A percentile compares a stretch with the other conserved stretches of the same genome.
Evolutionary conservation across 1,140 invertebrate species (phyloP).

Genomic region (Aricia agestis): DNA sequence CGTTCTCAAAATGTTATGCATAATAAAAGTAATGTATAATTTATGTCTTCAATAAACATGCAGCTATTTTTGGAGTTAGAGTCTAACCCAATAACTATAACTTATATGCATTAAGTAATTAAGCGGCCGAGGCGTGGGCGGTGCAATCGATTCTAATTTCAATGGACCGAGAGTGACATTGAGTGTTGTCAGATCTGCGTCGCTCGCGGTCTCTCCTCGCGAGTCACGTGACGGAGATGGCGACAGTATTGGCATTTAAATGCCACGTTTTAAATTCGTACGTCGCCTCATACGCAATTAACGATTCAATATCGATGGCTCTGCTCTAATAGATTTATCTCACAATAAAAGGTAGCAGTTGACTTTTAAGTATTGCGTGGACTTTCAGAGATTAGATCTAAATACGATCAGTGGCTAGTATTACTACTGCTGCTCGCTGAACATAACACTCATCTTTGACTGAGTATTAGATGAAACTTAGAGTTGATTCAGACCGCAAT

Average conservation of each 20-base stretch:
- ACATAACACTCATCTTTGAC: too few relatives aligned
- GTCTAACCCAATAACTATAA: not conserved
- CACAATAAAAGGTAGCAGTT: not conserved
- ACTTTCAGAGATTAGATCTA: not conserved
- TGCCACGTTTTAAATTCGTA: slow-evolving; percentile 72
- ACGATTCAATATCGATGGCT: slow-evolving; percentile 67
- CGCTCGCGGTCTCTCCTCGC: slow-evolving; percentile 60
- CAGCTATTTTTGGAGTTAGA: not conserved
- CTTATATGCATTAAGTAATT: not conserved
- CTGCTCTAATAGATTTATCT: slow-evolving; percentile 29
- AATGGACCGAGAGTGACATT: slow-evolving; percentile 65
- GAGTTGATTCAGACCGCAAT: too few relatives aligned
- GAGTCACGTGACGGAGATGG: slow-evolving; percentile 49
- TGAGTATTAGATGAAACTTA: too few relatives aligned
- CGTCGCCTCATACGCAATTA: slow-evolving; percentile 61
- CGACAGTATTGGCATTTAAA: slow-evolving; percentile 71
- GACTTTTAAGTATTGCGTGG: slow-evolving; percentile 1
- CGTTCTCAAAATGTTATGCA: not conserved
- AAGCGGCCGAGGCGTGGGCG: not conserved
- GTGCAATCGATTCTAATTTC: slow-evolving; percentile 41
- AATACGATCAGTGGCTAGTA: not conserved
- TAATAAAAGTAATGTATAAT: not conserved
- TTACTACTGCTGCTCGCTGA: not conserved
- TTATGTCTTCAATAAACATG: not conserved
- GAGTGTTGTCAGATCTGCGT: slow-evolving; percentile 73